Conservation (phyloP, 2,797 vertebrate genomes). For the Melopsittacus undulatus region DNA sequence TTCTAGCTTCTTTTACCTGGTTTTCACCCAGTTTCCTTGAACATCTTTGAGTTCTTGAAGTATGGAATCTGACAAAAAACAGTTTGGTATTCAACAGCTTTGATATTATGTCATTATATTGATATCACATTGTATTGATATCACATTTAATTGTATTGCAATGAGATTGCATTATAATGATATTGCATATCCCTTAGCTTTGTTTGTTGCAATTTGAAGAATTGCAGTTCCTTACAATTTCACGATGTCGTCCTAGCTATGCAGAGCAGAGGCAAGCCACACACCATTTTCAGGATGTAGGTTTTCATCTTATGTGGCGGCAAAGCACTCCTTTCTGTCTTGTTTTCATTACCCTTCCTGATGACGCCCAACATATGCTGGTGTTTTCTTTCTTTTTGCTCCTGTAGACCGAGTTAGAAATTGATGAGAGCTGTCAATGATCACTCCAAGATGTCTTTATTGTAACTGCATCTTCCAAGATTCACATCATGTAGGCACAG, state of each 20-base stretch:
- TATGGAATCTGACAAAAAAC: background rate
- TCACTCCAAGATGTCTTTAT: background rate
- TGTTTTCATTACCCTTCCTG: background rate
- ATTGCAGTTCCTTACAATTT: background rate
- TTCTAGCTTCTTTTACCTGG: background rate
- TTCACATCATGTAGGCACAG: accelerated
- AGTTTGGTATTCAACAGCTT: background rate
- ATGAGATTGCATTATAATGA: background rate
- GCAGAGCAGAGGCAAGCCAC: background rate
- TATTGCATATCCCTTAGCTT: background rate
- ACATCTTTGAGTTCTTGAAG: background rate
- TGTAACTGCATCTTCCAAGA: background rate
- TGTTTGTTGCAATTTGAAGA: background rate
- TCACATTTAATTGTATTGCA: background rate
- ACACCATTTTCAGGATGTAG: background rate
- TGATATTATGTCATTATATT: background rate
- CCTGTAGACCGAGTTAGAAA: background rate
- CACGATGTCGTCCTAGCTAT: background rate
- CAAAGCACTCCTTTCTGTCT: background rate
- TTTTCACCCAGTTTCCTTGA: background rate
- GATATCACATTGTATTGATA: background rate
- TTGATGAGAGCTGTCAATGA: background rate
- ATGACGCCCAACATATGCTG: background rate
- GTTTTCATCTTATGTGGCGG: background rate
- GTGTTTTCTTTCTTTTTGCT: background rate